These are phyloP conservation scores for Eueremaeus valkanovi DNA, from an alignment of 2,888 invertebrate genomes.

Conservation along the genomic window DNA sequence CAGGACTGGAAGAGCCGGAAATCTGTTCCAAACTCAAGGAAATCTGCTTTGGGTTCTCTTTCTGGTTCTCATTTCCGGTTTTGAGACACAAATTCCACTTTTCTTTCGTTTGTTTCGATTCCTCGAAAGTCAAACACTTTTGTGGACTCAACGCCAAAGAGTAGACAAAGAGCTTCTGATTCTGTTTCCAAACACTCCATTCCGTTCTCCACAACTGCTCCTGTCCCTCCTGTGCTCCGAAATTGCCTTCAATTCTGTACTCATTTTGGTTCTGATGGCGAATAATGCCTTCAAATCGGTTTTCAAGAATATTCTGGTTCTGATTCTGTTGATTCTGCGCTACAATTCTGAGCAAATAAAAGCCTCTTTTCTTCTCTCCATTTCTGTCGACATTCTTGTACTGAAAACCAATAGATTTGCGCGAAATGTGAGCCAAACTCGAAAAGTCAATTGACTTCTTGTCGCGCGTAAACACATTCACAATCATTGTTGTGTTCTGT, in stretches of 20 bases:
- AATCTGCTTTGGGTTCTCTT: neutral
- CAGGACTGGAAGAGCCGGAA: no score
- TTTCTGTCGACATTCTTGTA: slow-evolving; percentile 15
- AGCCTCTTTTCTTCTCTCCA: slow-evolving; percentile 5
- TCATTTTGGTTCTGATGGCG: neutral
- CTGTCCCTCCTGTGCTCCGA: neutral
- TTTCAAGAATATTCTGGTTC: neutral
- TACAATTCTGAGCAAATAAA: no score
- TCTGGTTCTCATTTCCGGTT: neutral
- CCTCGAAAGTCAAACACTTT: no score
- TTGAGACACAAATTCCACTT: neutral
- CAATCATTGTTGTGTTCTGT: neutral
- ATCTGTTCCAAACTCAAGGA: no score
- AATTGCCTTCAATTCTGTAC: neutral
- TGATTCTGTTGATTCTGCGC: neutral
- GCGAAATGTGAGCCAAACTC: slow-evolving; percentile 2
- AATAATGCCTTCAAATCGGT: slow-evolving; percentile 29
- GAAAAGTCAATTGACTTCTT: neutral
- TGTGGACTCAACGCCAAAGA: no score
- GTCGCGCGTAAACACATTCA: neutral
- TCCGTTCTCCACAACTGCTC: neutral
- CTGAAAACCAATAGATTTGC: neutral
- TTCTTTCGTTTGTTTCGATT: neutral
- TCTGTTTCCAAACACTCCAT: neutral
- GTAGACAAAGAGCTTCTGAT: no score